Base-by-base conservation (phyloP, 2,113 vertebrate genomes). In the Nothocercus julius region DNA sequence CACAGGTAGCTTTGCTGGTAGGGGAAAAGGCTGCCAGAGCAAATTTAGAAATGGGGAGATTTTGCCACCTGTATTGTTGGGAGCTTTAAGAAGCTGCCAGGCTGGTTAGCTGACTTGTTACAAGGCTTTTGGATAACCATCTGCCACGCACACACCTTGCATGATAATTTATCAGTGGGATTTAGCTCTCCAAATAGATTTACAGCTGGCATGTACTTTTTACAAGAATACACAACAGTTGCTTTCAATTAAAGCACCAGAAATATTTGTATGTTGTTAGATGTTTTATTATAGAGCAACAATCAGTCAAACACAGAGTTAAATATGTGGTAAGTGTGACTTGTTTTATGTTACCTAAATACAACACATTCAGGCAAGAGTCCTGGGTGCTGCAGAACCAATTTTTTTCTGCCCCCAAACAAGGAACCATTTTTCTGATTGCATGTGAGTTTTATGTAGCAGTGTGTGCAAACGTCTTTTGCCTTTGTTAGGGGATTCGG, bases 1-100 rank as follows among this genome's bases (percentile, higher is more conserved):
- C 1, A 0, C 67, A 68, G 63, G 77, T 67, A 81, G 77, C 68
- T 82, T 68, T 85, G 87, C 44, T 86, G 92, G 54, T 40, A 80
- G 84, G 59, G 73, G 59, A 94, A 64, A 83, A 80, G 61, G 45
- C 74, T 95, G 87, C 78, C 90, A 82, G 88, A 84, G 87, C 82
- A 87, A 61, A 84, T 89, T 84, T 53, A 58, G 82, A 68, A 62
- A 3, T 42, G 32, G 49, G 54, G 49, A 89, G 82, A 45, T 87
- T 66, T 75, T 70, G 61, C 85, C 75, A 59, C 90, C 92, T 62
- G 30, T 56, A 69, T 85, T 93, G 82, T 89, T 90, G 36, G 69
- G 85, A 82, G 66, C 22, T 28, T 51, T 61, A 16, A 15, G 73
- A 42, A 86, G 59, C 54, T 70, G 91, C 51, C 92, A 91, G 87